Evolutionary conservation across 2,113 vertebrate species (phyloP), one percentile per base, ranked within the genome.

Genomic region (Oenanthe melanoleuca): DNA sequence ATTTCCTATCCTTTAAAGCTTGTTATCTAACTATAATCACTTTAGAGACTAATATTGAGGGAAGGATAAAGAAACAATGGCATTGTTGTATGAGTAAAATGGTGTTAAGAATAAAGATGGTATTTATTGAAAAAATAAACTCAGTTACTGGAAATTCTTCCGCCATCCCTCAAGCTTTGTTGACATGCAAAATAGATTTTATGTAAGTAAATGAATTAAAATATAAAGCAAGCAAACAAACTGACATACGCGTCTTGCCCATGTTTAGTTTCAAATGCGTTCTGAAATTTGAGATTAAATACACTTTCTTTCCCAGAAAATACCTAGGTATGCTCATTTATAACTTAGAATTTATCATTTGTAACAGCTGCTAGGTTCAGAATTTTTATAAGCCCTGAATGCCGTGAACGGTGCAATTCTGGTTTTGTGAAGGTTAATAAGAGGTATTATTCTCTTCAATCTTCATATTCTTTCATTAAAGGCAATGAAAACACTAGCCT

Each of bases 71-170:
- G 37, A 65, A 89, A 72, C 40, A 78, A 60, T 71, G 38, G 7
- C 31, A 74, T 80, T 91, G 24, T 80, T 86, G 49, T 9, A 22
- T 65, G 33, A 65, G 26, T 77, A 85, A 91, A 95, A 81, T 45
- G 72, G 23, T 81, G 9, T 84, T 93, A 86, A 67, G 23, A 65
- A 81, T 67, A 45, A 60, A 56, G 14, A 37, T 26, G 29, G 4
- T 84, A 63, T 81, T 93, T 91, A 81, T 78, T 84, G 45, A 65
- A 91, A 93, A 87, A 92, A 45, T 75, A 81, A 75, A 64, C n/a
- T 63, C 2, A 1, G 40, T 91, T 81, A 44, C 52, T 81, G 77
- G 60, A 88, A 80, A 57, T 59, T 65, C 3, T 29, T 50, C 9
- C 57, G 5, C 20, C 12, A 5, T 7, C 6, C 2, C 12, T 42